Evolutionary conservation across 2,888 invertebrate species (phyloP), one percentile per base, ranked within the genome.

Genomic region (Latheticus oryzae): DNA sequence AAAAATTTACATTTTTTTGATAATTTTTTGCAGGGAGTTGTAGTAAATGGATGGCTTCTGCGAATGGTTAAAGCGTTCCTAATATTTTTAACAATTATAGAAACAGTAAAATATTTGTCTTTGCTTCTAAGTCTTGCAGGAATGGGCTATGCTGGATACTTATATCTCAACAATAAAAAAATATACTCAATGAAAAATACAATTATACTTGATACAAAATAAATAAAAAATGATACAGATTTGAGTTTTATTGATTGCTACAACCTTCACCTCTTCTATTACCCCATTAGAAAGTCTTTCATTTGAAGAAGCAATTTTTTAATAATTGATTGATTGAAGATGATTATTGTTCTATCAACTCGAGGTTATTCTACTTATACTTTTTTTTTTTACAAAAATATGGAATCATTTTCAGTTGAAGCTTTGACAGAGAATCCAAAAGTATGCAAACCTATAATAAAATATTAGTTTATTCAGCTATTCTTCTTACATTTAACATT

Each of bases 1-100:
- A 38, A 4, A 12, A 33, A 33, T 23, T 17, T 16, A 40, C 11
- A 4, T 38, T 21, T 38, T 38, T 9, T 26, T n/a, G 13, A 17
- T 19, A 45, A 51, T 37, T 37, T 30, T 8, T 70, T 70, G 16
- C 21, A 73, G 73, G 64, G 68, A 4, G 47, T 71, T 0, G 57
- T 50, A 3, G 23, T 63, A 3, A 56, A 61, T 13, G 63, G 61
- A 24, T 42, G 30, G 16, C 33, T 63, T 30, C 30, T 52, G 5
- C 21, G 17, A 11, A 58, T 45, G 52, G 26, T 58, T 2, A 35
- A 17, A 11, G 28, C 38, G n/a, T 37, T 58, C 9, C 40, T 52
- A 16, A 30, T 30, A 8, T 30, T 51, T n/a, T 15, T 52, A 8
- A 48, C 37, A 30, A 11, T 23, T 11, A 9, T 24, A 13, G 33